These are phyloP conservation scores for Cercocebus atys DNA, from an alignment of 2,113 vertebrate genomes.

Conservation along the genomic window DNA sequence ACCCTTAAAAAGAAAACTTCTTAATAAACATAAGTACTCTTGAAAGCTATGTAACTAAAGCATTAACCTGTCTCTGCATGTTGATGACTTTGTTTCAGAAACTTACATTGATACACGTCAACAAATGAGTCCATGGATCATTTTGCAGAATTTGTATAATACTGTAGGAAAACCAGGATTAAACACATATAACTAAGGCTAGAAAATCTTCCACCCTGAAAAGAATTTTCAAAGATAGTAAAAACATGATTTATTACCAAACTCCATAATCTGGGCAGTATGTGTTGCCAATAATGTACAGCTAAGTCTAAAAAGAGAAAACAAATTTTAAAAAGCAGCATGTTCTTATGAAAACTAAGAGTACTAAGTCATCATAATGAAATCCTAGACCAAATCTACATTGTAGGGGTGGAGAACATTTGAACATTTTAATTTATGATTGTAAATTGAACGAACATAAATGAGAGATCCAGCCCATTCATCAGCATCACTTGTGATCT, in stretches of 20 bases:
- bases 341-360: slow-evolving; percentile 63
- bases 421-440: slow-evolving; percentile 46
- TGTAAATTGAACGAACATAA: slow-evolving; percentile 50
- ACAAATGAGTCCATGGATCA: not conserved
- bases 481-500: slow-evolving; percentile 45
- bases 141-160: not conserved
- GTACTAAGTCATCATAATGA: slow-evolving; percentile 64
- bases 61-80: not conserved
- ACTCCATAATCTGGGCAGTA: slow-evolving; percentile 29
- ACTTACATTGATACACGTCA: not conserved
- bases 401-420: not conserved
- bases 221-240: slow-evolving; percentile 13
- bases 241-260: slow-evolving; percentile 43
- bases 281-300: slow-evolving; percentile 50
- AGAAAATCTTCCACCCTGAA: not conserved
- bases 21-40: not conserved
- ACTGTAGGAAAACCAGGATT: not conserved
- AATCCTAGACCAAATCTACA: slow-evolving; percentile 31
- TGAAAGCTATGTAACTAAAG: not conserved
- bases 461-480: slow-evolving; percentile 26
- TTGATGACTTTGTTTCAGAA: not conserved
- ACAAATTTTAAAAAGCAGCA: slow-evolving; percentile 59
- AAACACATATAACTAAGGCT: not conserved
- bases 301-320: slow-evolving; percentile 62
- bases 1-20: not conserved